These are phyloP conservation scores for Zoroaster sp. DNA, from an alignment of 53 echinoderm and acorn worm species.

Conservation along the genomic window DNA sequence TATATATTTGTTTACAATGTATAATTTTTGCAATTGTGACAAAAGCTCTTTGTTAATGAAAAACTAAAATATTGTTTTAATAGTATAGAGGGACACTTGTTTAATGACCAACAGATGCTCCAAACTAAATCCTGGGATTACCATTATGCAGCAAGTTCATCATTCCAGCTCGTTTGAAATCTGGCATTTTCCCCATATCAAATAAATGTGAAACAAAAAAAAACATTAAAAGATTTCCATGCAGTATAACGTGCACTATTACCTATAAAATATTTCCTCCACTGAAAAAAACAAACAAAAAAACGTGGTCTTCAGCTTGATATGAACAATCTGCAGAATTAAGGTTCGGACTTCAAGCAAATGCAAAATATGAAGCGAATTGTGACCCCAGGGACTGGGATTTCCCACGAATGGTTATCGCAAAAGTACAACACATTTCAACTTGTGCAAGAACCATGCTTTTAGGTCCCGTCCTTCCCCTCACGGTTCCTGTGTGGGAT, in stretches of 20 bases:
- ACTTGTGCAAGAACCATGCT: no score
- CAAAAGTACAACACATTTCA: no score
- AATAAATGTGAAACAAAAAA: not conserved
- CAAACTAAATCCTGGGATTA: no score
- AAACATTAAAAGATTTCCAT: slow-evolving; percentile 2
- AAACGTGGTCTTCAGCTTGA: slow-evolving; percentile 15
- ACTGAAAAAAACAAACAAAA: not conserved
- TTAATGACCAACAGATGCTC: not conserved
- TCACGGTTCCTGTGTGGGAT: no score
- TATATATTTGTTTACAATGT: no score
- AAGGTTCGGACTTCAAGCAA: not conserved
- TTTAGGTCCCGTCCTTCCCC: no score
- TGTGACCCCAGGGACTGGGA: not conserved
- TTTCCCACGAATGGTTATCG: not conserved
- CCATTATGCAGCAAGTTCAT: no score
- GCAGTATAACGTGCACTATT: not conserved
- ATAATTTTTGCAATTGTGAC: no score
- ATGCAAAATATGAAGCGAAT: not conserved
- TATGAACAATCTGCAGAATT: not conserved
- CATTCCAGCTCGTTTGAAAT: not conserved
- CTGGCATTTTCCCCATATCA: not conserved
- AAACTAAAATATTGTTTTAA: no score
- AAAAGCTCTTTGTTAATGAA: no score
- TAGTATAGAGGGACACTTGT: no score
- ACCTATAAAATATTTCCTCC: slow-evolving; percentile 31